Conservation (phyloP, 2,797 vertebrate genomes). For the Gymnopithys bicolor region DNA sequence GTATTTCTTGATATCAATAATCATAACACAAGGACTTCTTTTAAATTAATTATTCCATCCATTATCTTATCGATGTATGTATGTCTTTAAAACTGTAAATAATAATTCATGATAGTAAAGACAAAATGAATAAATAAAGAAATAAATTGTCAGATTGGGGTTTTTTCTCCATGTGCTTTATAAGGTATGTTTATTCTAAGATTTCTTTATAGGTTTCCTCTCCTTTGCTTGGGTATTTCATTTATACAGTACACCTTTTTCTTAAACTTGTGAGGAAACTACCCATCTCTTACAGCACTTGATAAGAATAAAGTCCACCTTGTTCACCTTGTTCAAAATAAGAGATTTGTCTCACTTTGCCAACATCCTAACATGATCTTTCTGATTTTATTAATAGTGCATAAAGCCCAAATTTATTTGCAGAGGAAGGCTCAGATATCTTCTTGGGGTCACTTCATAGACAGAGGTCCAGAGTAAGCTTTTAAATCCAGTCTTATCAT, state of each 20-base stretch:
- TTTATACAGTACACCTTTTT: neutral
- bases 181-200: neutral
- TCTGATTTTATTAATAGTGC: neutral
- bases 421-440: neutral
- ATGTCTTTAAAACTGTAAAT: neutral
- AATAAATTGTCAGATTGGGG: accelerated
- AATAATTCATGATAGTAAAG: neutral
- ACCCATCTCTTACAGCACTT: neutral
- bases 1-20: neutral
- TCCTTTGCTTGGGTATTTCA: neutral
- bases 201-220: neutral
- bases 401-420: constrained; percentile 14
- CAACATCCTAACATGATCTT: neutral
- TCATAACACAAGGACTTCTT: neutral
- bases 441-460: neutral
- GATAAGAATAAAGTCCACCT: neutral
- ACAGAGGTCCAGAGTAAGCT: neutral
- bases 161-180: neutral
- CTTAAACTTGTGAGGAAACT: neutral
- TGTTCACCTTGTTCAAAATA: neutral
- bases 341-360: neutral
- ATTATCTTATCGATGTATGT: neutral
- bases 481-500: constrained; percentile 4
- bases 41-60: neutral
- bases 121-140: neutral